Evolutionary conservation across 2,888 invertebrate genomes (phyloP).

Genomic region (Trimorus sp.): DNA sequence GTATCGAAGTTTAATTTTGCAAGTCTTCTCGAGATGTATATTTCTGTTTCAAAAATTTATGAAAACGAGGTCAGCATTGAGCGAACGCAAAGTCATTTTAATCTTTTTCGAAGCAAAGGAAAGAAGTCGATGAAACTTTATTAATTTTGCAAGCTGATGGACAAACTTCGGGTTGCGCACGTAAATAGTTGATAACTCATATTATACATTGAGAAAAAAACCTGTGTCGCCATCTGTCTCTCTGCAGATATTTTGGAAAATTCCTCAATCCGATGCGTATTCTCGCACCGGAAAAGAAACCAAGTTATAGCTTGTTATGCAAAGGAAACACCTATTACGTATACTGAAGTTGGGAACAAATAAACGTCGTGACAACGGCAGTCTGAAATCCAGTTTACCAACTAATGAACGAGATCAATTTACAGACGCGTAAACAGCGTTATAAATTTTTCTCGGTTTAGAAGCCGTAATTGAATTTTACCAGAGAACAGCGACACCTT

Average conservation of each 20-base stretch:
- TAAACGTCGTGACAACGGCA: slow-evolving; percentile 27
- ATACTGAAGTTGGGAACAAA: slow-evolving; percentile 38
- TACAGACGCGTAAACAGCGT: slow-evolving; percentile 74
- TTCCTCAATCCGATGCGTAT: too few species aligned
- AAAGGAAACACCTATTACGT: slow-evolving; percentile 45
- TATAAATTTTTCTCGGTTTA: slow-evolving; percentile 74
- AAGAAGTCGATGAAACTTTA: too few species aligned
- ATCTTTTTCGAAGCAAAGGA: too few species aligned
- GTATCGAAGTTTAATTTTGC: too few species aligned
- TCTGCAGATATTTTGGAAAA: slow-evolving; percentile 1
- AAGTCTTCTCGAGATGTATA: too few species aligned
- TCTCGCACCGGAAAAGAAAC: slow-evolving; percentile 9
- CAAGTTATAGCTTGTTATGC: slow-evolving; percentile 40
- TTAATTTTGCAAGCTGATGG: too few species aligned
- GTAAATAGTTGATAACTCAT: too few species aligned
- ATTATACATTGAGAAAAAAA: too few species aligned
- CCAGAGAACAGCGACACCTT: slow-evolving; percentile 21
- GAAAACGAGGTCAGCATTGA: too few species aligned
- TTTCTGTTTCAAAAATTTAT: too few species aligned
- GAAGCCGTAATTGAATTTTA: slow-evolving; percentile 71
- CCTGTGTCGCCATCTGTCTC: background rate
- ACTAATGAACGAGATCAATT: slow-evolving; percentile 69
- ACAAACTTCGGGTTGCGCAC: too few species aligned
- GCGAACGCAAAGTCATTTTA: too few species aligned
- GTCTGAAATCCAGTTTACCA: slow-evolving; percentile 45